phyloP scores from a whole-genome alignment of 2,113 vertebrate species.

The Haliaeetus leucogaster region DNA sequence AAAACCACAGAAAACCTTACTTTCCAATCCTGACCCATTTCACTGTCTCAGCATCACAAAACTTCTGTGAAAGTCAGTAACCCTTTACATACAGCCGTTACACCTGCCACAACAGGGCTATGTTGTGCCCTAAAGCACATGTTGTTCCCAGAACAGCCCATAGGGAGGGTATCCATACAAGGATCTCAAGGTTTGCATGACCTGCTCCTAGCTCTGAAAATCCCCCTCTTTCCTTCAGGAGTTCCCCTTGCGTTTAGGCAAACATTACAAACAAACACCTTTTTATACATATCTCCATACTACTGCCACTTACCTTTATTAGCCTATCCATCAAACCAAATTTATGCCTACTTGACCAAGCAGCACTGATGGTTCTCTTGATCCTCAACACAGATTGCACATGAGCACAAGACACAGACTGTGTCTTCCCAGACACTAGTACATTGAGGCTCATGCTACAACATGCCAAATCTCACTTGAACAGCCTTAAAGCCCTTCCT shows the following conservation, averaged over 20 bases:
- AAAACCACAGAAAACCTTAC: neutral
- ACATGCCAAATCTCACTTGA: neutral
- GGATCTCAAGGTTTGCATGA: neutral
- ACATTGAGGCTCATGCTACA: neutral
- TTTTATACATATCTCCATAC: neutral
- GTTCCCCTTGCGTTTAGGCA: neutral
- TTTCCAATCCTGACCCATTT: neutral
- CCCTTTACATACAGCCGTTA: neutral
- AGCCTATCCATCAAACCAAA: neutral
- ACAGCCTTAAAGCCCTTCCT: neutral
- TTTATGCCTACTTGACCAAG: neutral
- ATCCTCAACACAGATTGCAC: neutral
- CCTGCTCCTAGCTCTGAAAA: neutral
- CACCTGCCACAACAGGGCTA: neutral
- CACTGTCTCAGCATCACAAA: neutral
- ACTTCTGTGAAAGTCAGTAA: neutral
- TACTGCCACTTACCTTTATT: neutral
- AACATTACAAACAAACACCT: neutral
- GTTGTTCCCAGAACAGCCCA: neutral
- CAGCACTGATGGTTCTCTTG: neutral
- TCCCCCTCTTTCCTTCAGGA: neutral
- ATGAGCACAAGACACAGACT: neutral
- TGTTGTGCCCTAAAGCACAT: neutral
- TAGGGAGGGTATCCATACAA: neutral
- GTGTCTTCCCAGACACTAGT: neutral